phyloP scores from a whole-genome alignment of 2,113 vertebrate species.

The Vicugna pacos region DNA sequence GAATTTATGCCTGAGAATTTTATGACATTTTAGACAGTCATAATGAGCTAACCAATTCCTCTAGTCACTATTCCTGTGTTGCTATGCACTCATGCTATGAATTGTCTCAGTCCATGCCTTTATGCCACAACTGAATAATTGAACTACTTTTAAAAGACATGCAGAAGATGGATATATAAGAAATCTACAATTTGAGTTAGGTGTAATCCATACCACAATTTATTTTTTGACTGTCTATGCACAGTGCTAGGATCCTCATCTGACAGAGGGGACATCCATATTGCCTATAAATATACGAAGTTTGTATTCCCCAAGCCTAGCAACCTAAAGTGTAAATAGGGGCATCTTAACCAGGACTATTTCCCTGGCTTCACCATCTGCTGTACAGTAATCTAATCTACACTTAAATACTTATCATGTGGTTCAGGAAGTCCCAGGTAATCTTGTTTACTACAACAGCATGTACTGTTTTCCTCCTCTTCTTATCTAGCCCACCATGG shows the following conservation, averaged over 20 bases:
- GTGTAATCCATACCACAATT: not conserved
- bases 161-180: not conserved
- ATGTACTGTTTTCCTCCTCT: slow-evolving; percentile 23
- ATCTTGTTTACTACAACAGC: slow-evolving; percentile 30
- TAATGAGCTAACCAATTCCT: not conserved
- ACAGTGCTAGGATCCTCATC: not conserved
- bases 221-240: not conserved
- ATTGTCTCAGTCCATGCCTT: not conserved
- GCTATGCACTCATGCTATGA: not conserved
- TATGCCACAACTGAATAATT: not conserved
- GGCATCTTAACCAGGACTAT: not conserved
- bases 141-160: not conserved
- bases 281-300: not conserved
- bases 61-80: not conserved
- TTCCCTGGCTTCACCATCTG: not conserved
- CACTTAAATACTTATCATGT: not conserved
- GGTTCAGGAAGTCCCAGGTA: not conserved
- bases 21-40: not conserved
- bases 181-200: not conserved
- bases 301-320: not conserved
- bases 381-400: slow-evolving; percentile 26
- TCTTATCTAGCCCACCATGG: not conserved
- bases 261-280: not conserved
- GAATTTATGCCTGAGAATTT: not conserved
- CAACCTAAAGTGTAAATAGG: not conserved